These are phyloP conservation scores for Steatornis caripensis DNA, from an alignment of 2,113 vertebrate species.

Conservation along the genomic window DNA sequence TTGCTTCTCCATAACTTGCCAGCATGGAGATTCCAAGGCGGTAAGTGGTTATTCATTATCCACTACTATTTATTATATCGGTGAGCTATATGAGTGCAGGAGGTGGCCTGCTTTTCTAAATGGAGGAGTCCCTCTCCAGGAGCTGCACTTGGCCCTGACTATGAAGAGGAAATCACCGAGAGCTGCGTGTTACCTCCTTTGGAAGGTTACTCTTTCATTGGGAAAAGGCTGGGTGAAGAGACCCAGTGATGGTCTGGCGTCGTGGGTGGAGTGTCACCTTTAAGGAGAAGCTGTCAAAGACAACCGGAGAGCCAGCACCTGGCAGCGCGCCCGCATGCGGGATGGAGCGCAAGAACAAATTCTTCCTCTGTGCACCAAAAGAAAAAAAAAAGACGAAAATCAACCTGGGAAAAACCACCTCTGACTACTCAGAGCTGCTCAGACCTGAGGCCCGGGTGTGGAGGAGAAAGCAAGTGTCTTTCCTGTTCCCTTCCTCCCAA, in stretches of 20 bases:
- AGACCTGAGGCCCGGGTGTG: not conserved
- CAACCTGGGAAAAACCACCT: not conserved
- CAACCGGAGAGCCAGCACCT: not conserved
- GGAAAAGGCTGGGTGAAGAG: not conserved
- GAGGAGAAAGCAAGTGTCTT: not conserved
- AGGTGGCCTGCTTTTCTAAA: not conserved
- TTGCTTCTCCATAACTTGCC: not conserved
- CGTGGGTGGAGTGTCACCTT: not conserved
- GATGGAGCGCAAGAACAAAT: not conserved
- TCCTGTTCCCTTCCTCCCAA: not conserved
- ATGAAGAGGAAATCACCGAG: not conserved
- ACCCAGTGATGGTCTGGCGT: not conserved
- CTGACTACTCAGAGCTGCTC: not conserved
- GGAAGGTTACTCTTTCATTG: not conserved
- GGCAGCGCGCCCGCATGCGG: accelerated
- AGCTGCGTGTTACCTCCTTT: not conserved
- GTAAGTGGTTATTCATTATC: not conserved
- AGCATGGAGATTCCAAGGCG: not conserved
- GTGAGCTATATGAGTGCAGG: not conserved
- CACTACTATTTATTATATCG: not conserved
- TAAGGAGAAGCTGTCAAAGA: not conserved
- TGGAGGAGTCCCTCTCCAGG: not conserved
- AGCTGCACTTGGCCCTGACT: not conserved
- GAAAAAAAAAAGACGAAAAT: not conserved
- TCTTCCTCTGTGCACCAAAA: not conserved